Base-by-base conservation (phyloP, 30 jellyfish, hydroid and myxozoan species). In the Pseudorhiza aurosa region DNA sequence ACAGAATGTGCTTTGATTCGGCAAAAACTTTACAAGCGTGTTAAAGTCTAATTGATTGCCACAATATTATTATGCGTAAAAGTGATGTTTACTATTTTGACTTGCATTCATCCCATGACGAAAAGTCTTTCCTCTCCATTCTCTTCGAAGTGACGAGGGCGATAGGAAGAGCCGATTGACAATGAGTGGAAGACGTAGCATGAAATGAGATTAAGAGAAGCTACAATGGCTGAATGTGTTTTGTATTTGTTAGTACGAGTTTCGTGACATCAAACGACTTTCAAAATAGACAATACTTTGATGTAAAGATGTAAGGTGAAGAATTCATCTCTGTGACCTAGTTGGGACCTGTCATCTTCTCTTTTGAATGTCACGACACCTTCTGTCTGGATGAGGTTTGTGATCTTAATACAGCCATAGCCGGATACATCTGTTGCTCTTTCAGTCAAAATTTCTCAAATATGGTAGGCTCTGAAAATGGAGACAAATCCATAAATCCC, bases 51-150 rank as follows among this genome's bases (percentile, higher is more conserved):
- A 31, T 65, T 65, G 79, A 65, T 31, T 65, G 79, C 19, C 26
- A 42, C 60, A 44, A 65, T 22, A 21, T 56, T 35, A 22, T 26
- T 65, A 29, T 65, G 32, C 33, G 25, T 56, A 36, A 25, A 33
- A 31, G 60, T 42, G 59, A 31, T 65, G 79, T 65, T 65, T 65
- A 65, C 79, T n/a, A 49, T 65, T 65, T 21, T 49, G n/a, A 65
- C 10, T 33, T 39, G 60, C 14, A 31, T 29, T 42, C 60, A 39
- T 44, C 1, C 60, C 79, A 15, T 21, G 75, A 60, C 75, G 5
- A n/a, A 29, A 17, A 60, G 32, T 25, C 57, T 25, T 49, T 32
- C 75, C 36, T 60, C 36, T 25, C 28, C 42, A 60, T 60, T 60
- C 21, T 60, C 27, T 9, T 32, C 14, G 27, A 31, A 26, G 28